Percentiles rank a stretch among this genome's conserved stretches.
phyloP scores from a whole-genome alignment of 2,888 invertebrate species.

The Zaprionus obscuricornis region DNA sequence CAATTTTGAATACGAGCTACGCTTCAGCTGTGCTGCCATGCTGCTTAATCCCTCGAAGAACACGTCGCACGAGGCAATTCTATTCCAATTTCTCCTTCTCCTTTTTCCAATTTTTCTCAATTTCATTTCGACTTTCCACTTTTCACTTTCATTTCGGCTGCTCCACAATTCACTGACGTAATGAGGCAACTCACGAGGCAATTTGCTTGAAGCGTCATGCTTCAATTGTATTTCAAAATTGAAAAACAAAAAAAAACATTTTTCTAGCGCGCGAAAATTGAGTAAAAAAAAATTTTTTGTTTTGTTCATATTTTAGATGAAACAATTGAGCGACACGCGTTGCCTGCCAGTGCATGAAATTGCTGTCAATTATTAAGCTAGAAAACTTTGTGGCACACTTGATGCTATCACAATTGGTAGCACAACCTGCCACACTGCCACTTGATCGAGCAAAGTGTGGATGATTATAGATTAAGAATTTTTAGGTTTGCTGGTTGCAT shows the following conservation, averaged over 20 bases:
- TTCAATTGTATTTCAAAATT: constrained; percentile 73
- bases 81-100: constrained; percentile 5
- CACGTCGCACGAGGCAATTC: constrained; percentile 17
- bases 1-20: constrained; percentile 37
- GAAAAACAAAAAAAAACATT: constrained; percentile 66
- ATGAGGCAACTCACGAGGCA: constrained; percentile 73
- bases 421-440: constrained; percentile 38
- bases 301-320: constrained; percentile 71
- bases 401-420: constrained; percentile 35
- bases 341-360: constrained; percentile 71
- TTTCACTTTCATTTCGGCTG: constrained; percentile 39
- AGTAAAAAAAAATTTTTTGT: constrained; percentile 28
- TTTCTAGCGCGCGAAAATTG: constrained; percentile 40
- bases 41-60: constrained; percentile 35
- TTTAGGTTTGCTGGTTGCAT: too few relatives aligned
- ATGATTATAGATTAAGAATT: background rate
- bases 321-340: constrained; percentile 78
- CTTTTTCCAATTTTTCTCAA: too few relatives aligned
- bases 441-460: constrained; percentile 7
- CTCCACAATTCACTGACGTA: constrained; percentile 79
- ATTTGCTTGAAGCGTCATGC: constrained; percentile 75
- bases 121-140: too few relatives aligned
- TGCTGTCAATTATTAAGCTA: constrained; percentile 60
- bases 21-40: constrained; percentile 35
- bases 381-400: constrained; percentile 4